These are phyloP conservation scores for Lithobates sylvaticus DNA, from an alignment of 2,797 vertebrate genomes.

Conservation along the genomic window DNA sequence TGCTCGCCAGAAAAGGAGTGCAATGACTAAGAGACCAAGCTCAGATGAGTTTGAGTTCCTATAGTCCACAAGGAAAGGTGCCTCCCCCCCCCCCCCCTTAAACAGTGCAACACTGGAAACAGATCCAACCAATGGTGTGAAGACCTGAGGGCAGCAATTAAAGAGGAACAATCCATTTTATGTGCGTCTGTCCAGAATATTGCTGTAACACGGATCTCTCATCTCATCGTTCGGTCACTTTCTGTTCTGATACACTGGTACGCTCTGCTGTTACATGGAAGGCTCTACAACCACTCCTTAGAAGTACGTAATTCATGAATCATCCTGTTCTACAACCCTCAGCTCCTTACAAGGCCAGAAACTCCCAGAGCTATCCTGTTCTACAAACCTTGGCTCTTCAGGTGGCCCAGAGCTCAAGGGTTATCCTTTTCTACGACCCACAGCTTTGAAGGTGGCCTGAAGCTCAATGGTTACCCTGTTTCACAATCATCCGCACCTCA, in stretches of 20 bases:
- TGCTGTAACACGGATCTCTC: not conserved
- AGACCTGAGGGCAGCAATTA: not conserved
- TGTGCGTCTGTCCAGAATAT: not conserved
- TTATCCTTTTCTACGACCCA: too few species aligned
- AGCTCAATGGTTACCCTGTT: too few species aligned
- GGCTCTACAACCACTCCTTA: not conserved
- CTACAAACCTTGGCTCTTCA: too few species aligned
- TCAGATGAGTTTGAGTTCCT: conserved; percentile 91
- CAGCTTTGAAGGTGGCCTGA: too few species aligned
- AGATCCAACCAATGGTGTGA: not conserved
- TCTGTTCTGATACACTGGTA: not conserved
- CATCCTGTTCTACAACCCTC: not conserved
- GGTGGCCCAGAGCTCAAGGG: too few species aligned
- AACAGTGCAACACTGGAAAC: not conserved
- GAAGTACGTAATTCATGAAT: not conserved
- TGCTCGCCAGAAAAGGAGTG: conserved; percentile 70
- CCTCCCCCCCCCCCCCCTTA: not conserved
- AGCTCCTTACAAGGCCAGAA: too few species aligned
- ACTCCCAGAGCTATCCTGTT: too few species aligned
- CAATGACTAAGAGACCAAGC: conserved; percentile 75
- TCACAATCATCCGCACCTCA: too few species aligned
- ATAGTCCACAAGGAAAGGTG: conserved; percentile 65
- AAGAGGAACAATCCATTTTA: not conserved
- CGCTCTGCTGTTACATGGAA: not conserved
- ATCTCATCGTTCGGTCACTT: not conserved